Evolutionary conservation across 2,113 vertebrate genomes (phyloP).

Genomic region (Sapayoa aenigma): DNA sequence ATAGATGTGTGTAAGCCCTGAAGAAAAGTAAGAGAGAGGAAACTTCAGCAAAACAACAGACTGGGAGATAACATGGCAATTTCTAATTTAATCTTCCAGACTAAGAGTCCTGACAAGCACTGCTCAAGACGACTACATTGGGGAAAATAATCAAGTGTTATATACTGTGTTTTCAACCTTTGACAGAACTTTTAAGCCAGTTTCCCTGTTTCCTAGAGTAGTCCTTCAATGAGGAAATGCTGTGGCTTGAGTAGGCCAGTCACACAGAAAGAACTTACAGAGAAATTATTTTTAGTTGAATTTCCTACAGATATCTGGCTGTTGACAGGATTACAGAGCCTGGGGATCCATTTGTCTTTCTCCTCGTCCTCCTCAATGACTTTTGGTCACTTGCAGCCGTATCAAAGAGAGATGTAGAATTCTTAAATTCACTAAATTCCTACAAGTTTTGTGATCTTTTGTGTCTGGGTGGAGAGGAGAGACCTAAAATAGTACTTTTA

Average conservation of each 20-base stretch:
- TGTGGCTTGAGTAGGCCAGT: not conserved
- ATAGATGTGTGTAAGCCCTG: not conserved
- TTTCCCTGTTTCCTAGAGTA: not conserved
- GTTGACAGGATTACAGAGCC: not conserved
- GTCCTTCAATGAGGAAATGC: not conserved
- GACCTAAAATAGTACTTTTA: not conserved
- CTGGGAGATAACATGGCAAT: not conserved
- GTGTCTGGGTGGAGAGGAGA: not conserved
- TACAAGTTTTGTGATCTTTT: not conserved
- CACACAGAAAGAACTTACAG: not conserved
- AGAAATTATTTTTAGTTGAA: not conserved
- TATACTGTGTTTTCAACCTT: not conserved
- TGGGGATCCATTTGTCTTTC: not conserved
- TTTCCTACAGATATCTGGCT: not conserved
- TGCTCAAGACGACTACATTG: not conserved
- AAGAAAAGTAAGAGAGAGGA: not conserved
- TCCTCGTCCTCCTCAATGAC: not conserved
- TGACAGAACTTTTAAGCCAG: not conserved
- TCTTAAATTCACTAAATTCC: not conserved
- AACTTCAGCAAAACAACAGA: not conserved
- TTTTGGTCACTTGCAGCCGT: not conserved
- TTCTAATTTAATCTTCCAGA: not conserved
- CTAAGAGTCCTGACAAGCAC: not conserved
- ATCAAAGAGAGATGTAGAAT: not conserved
- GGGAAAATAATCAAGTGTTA: not conserved